A percentile compares a stretch with the other conserved stretches of the same genome.
These are phyloP conservation scores for Glossophaga mutica DNA, from an alignment of 2,797 vertebrate genomes.

Conservation along the genomic window DNA sequence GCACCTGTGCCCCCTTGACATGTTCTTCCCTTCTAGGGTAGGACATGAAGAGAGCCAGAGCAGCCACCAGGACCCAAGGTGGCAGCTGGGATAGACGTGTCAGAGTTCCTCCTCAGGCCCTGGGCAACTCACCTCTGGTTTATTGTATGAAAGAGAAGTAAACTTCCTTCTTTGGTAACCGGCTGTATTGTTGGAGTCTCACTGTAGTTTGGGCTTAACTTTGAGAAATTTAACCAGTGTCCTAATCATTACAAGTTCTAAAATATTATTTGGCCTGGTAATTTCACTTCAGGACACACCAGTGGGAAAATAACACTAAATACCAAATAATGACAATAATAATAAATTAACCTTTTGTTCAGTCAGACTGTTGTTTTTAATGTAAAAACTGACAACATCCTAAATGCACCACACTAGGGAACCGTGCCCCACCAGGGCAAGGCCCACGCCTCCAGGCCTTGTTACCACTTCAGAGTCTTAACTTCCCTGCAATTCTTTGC, in stretches of 20 bases:
- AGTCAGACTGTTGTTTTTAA: neutral
- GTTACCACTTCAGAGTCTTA: neutral
- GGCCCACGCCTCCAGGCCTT: neutral
- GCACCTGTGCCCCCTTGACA: neutral
- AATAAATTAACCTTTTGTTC: neutral
- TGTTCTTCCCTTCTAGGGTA: neutral
- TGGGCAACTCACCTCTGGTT: neutral
- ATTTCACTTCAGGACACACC: neutral
- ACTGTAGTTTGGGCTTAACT: neutral
- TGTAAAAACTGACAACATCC: neutral
- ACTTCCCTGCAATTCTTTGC: neutral
- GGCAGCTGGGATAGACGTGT: neutral
- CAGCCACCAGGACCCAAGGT: neutral
- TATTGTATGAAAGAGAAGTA: neutral
- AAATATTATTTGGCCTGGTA: conserved; percentile 15
- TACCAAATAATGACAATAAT: neutral
- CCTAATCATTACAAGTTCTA: neutral
- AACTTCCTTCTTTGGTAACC: neutral
- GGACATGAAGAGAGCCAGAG: neutral
- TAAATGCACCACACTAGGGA: neutral
- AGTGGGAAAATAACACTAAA: neutral
- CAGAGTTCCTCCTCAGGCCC: neutral
- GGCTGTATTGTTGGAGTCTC: neutral
- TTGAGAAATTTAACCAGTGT: neutral
- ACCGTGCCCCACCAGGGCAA: neutral